These are phyloP conservation scores for Mormyrops attenuatus DNA, from an alignment of 2,797 vertebrate species.

Conservation along the genomic window DNA sequence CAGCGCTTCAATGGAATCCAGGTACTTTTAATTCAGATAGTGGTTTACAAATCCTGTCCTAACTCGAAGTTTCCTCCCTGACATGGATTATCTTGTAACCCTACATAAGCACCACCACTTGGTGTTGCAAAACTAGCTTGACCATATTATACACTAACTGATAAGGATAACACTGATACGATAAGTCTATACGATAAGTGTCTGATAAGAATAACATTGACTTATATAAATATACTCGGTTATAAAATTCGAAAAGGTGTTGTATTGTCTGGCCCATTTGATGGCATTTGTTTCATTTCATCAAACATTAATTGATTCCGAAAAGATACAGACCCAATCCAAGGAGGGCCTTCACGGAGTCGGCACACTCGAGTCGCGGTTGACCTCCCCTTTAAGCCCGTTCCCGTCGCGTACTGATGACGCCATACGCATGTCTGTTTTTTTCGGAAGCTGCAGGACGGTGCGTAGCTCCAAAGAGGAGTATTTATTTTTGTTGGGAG, in stretches of 20 bases:
- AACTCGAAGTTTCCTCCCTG: neutral
- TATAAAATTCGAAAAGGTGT: neutral
- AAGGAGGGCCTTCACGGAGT: neutral
- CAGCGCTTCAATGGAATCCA: neutral
- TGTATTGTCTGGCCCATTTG: neutral
- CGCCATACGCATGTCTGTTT: conserved; percentile 30
- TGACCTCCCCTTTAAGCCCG: conserved; percentile 2
- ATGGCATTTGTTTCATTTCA: neutral
- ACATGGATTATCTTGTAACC: neutral
- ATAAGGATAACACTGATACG: no score
- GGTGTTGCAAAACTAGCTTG: neutral
- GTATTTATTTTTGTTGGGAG: neutral
- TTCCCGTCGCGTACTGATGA: conserved; percentile 42
- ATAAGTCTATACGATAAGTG: no score
- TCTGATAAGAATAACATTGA: neutral
- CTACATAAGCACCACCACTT: neutral
- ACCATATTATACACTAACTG: neutral
- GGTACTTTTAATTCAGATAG: neutral
- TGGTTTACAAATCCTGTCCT: neutral
- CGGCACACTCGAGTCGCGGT: neutral
- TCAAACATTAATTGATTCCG: neutral
- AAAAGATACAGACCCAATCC: neutral
- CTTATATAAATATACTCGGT: neutral
- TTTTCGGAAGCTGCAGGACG: conserved; percentile 28
- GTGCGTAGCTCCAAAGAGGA: neutral